These are phyloP conservation scores for Lytechinus variegatus DNA, from an alignment of 35 echinoderm and acorn worm species.

Conservation along the genomic window DNA sequence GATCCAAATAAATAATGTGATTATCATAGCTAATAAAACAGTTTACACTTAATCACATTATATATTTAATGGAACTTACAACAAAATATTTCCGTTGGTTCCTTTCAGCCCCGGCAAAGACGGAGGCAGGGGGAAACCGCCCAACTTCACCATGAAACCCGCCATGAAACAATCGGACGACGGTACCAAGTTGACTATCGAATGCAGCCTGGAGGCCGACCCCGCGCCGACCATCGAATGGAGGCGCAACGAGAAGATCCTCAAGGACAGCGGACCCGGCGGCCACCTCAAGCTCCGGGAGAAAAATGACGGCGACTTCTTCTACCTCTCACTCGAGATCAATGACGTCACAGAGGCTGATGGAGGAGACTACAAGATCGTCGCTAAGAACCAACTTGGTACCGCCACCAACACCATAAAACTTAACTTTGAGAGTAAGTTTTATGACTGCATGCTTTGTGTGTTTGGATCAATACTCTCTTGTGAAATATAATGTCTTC, in stretches of 20 bases:
- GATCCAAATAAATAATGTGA: no score
- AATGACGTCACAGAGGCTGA: conserved; percentile 79
- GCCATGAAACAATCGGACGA: conserved; percentile 89
- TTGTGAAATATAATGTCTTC: neutral
- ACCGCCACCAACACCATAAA: conserved; percentile 97
- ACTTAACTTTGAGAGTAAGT: conserved; percentile 96
- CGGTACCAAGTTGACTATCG: conserved; percentile 89
- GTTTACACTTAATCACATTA: no score
- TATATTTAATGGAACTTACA: no score
- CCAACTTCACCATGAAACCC: conserved; percentile 99
- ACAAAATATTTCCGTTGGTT: neutral
- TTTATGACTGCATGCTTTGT: neutral
- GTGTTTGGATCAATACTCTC: neutral
- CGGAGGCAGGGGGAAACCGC: conserved; percentile 74
- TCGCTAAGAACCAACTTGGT: conserved; percentile 89
- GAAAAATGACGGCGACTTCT: conserved; percentile 76
- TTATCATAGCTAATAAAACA: no score
- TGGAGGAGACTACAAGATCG: conserved; percentile 91
- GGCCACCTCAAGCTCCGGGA: conserved; percentile 69
- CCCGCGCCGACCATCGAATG: conserved; percentile 84
- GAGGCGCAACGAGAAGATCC: conserved; percentile 59
- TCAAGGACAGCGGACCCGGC: conserved; percentile 78
- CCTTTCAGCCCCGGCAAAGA: conserved; percentile 40
- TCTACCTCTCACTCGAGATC: conserved; percentile 86
- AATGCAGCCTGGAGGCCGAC: conserved; percentile 75